Base-by-base conservation (phyloP, 1,140 invertebrate species). In the Araneus ventricosus region DNA sequence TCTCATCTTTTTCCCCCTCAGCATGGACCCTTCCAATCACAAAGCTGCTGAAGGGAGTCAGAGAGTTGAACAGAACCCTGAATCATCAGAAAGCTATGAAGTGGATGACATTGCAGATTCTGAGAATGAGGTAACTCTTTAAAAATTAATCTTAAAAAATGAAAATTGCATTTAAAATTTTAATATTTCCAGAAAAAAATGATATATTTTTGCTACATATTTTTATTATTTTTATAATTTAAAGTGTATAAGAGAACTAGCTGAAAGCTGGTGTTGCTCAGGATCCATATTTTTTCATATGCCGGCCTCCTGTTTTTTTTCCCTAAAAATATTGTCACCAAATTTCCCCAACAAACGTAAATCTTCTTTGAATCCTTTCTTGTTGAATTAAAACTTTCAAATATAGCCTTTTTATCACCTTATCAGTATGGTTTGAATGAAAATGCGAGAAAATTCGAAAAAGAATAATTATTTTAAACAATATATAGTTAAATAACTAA, bases 11-110 rank as follows among this genome's bases (percentile, higher is more conserved):
- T 37, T 37, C 37, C 41, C 34, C 22, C 17, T 20, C 24, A 97
- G 97, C 94, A 95, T 97, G 91, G 97, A 97, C 95, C 97, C 97
- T 22, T 96, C 95, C 75, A 97, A 97, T 95, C 95, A 96, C 61
- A 95, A 96, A 95, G 97, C 97, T n/a, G 95, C 96, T 52, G 97
- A 97, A 94, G 97, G 97, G 22, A 96, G 97, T 95, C 97, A 97
- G 95, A 95, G 96, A 88, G 95, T 97, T 30, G 97, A 97, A 94
- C 96, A 96, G 94, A 96, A 96, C 84, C 95, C 96, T 61, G 96
- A 97, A 89, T 95, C 95, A 67, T 95, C 96, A 24, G 96, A 97
- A 92, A 96, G 96, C 0, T 97, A 96, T 93, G 96, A 97, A 94
- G 96, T 95, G 95, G 96, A 95, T 88, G 96, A 96, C 87, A 95